Base-by-base conservation (phyloP, 2,888 invertebrate genomes). In the Drosophila monieri region DNA sequence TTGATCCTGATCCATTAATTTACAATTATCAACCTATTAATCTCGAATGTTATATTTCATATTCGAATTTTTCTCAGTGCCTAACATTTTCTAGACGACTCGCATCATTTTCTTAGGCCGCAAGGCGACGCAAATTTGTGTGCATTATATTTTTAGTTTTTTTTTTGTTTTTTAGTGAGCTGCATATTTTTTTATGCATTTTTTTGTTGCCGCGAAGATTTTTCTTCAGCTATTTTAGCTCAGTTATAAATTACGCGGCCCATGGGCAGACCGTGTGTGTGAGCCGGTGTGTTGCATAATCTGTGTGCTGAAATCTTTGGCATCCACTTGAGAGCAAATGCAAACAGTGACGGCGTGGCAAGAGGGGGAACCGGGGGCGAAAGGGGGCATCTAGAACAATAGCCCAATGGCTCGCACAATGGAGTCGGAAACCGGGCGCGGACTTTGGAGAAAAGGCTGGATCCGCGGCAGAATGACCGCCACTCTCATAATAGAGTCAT, bases 401-500 rank as follows among this genome's bases (percentile, higher is more conserved):
- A 69, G 80, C 72, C 46, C 46, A 15, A 41, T 51, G 59, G 49
- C 41, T 39, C 44, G 64, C 71, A 81, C 85, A 81, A 83, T 78
- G 66, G 56, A 75, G 68, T 27, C 30, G 21, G 52, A 6, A 15
- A 9, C 37, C 39, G 49, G 39, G 25, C 18, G 10, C 46, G 61
- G 62, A 74, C 72, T 32, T 21, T 21, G 43, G 43, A 43, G 43
- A 43, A 43, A 43, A 43, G 15, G 43, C 43, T 43, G 43, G 12
- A 43, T 43, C 43, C 43, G 43, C 43, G 43, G 64, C 74, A 69
- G 78, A 76, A 74, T 77, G 79, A 70, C 83, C 80, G 75, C 78
- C 78, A 81, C 85, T 78, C 80, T 85, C 84, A 87, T 85, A 85
- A 85, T 85, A 85, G 86, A 85, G 85, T 85, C 86, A 85, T 85